A percentile compares a stretch with the other conserved stretches of the same genome.
Conservation (phyloP, 2,888 invertebrate genomes). For the Pammene aurita region DNA sequence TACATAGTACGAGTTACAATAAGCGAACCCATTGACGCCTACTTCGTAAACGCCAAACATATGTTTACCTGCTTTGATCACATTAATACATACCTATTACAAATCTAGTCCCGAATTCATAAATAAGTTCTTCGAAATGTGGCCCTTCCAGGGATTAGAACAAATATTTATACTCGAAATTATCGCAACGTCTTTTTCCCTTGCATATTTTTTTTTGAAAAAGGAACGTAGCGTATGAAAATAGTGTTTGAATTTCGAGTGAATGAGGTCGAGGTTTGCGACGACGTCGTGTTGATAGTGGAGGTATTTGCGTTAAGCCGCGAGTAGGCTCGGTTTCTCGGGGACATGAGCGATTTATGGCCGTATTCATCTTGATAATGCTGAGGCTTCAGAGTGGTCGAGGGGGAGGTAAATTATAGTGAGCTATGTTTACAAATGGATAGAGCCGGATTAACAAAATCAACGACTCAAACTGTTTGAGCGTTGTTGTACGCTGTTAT, state of each 20-base stretch:
- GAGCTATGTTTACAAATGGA: constrained; percentile 7
- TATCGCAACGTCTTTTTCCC: constrained; percentile 5
- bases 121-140: constrained; percentile 27
- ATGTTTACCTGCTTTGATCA: constrained; percentile 3
- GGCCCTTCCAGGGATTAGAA: constrained; percentile 16
- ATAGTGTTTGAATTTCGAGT: not conserved
- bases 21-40: not conserved
- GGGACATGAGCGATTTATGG: constrained; percentile 40
- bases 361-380: constrained; percentile 39
- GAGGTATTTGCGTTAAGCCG: constrained; percentile 32
- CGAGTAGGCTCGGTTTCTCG: constrained; percentile 28
- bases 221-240: not conserved
- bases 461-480: no score
- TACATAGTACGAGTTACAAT: not conserved
- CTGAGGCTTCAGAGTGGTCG: constrained; percentile 13
- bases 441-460: not conserved
- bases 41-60: not conserved
- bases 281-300: constrained; percentile 3
- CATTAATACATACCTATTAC: not conserved
- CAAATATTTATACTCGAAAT: constrained; percentile 8
- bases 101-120: not conserved
- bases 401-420: constrained; percentile 16
- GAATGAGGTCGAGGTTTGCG: no score
- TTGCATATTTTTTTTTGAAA: not conserved
- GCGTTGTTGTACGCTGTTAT: no score